Evolutionary conservation across 2,888 invertebrate species (phyloP).

Genomic region (Epistrophe grossulariae): DNA sequence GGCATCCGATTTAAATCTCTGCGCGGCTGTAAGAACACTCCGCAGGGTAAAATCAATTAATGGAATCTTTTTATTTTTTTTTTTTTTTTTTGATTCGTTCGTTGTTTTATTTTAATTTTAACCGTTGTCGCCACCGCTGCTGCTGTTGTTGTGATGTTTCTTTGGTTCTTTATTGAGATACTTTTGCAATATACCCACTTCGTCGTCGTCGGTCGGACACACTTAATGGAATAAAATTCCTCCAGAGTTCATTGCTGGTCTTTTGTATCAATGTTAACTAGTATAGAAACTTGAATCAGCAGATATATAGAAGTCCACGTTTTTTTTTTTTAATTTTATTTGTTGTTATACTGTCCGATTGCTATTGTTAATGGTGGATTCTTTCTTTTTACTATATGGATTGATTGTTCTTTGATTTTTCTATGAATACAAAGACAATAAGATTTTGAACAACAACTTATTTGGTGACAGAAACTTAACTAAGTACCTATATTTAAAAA

Average conservation of each 20-base stretch:
- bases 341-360: background rate
- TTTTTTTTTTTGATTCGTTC: constrained; percentile 8
- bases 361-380: constrained; percentile 38
- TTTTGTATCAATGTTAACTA: constrained; percentile 49
- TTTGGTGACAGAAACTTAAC: background rate
- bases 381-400: background rate
- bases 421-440: background rate
- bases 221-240: constrained; percentile 56
- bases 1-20: constrained; percentile 73
- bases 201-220: constrained; percentile 23
- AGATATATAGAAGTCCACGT: background rate
- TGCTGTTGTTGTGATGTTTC: constrained; percentile 43
- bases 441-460: background rate
- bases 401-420: constrained; percentile 13
- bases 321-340: background rate
- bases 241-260: constrained; percentile 42
- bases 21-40: constrained; percentile 54
- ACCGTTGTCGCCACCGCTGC: constrained; percentile 51
- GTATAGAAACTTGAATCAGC: constrained; percentile 40
- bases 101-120: constrained; percentile 55
- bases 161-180: constrained; percentile 33
- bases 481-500: too few relatives aligned
- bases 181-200: constrained; percentile 51
- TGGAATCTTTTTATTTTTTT: constrained; percentile 44
- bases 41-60: constrained; percentile 72